Evolutionary conservation across 2,113 vertebrate genomes (phyloP).

Genomic region (Neomonachus schauinslandi): DNA sequence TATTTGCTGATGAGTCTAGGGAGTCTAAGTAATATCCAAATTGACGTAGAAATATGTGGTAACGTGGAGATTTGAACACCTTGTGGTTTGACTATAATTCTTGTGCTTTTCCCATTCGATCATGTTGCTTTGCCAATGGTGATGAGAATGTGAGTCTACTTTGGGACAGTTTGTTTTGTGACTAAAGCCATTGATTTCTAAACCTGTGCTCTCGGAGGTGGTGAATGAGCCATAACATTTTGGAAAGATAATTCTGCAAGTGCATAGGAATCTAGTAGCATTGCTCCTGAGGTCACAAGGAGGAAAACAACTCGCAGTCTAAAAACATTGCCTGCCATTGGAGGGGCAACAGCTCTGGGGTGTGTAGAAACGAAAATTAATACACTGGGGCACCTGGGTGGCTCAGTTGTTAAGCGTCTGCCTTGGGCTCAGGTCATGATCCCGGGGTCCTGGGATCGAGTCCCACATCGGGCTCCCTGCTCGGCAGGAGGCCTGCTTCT

Average conservation of each 20-base stretch:
- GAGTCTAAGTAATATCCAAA: neutral
- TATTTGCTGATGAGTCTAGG: slow-evolving; percentile 10
- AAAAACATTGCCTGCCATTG: slow-evolving; percentile 16
- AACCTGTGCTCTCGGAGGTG: neutral
- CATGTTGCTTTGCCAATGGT: neutral
- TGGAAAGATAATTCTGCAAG: neutral
- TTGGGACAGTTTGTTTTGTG: slow-evolving; percentile 34
- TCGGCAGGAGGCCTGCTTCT: too few species aligned
- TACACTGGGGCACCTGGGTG: neutral
- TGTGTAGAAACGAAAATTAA: slow-evolving; percentile 53
- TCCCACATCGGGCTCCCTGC: too few species aligned
- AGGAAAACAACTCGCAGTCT: neutral
- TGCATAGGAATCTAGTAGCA: neutral
- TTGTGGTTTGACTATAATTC: neutral
- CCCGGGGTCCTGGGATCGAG: too few species aligned
- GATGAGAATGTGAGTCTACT: neutral
- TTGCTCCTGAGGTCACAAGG: slow-evolving; percentile 50
- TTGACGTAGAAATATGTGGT: neutral
- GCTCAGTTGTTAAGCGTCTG: too few species aligned
- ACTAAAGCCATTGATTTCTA: slow-evolving; percentile 17
- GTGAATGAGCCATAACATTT: slow-evolving; percentile 35
- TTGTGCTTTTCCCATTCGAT: neutral
- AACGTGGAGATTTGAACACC: neutral
- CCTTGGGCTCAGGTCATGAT: too few species aligned
- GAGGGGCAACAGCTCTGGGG: neutral